These are phyloP conservation scores for Gerris lacustris DNA, from an alignment of 2,888 invertebrate species.

Conservation along the genomic window DNA sequence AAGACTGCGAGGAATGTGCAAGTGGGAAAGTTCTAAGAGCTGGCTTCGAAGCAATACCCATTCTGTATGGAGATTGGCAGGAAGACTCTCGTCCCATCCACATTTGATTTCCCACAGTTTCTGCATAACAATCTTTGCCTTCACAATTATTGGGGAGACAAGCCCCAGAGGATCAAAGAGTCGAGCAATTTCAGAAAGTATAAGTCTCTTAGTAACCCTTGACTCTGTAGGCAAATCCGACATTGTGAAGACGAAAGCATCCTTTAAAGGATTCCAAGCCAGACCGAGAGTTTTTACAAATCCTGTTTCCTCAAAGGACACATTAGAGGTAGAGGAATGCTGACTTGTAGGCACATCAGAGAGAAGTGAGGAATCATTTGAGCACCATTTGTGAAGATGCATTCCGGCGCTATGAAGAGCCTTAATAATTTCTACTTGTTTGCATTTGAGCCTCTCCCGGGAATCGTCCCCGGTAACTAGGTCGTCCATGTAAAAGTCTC, in stretches of 20 bases:
- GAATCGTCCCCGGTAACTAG: neutral
- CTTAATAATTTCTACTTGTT: neutral
- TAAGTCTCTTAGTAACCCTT: neutral
- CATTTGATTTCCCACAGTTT: neutral
- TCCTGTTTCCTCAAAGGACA: neutral
- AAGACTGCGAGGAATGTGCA: neutral
- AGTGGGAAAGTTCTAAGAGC: neutral
- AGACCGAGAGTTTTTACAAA: conserved; percentile 14
- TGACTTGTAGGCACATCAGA: neutral
- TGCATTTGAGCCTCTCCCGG: neutral
- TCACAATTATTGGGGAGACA: neutral
- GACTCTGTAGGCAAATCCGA: neutral
- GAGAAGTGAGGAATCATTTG: neutral
- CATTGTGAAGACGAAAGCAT: conserved; percentile 1
- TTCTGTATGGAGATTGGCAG: too few species aligned
- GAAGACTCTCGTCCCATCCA: neutral
- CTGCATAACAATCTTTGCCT: neutral
- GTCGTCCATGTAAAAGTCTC: neutral
- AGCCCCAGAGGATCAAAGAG: neutral
- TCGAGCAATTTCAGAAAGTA: neutral
- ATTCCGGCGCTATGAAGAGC: neutral
- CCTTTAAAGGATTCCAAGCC: conserved; percentile 9
- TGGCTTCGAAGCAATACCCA: neutral
- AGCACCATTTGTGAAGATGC: neutral
- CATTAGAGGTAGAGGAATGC: neutral